Conservation (phyloP, 2,797 vertebrate genomes). For the Vespertilio murinus region DNA sequence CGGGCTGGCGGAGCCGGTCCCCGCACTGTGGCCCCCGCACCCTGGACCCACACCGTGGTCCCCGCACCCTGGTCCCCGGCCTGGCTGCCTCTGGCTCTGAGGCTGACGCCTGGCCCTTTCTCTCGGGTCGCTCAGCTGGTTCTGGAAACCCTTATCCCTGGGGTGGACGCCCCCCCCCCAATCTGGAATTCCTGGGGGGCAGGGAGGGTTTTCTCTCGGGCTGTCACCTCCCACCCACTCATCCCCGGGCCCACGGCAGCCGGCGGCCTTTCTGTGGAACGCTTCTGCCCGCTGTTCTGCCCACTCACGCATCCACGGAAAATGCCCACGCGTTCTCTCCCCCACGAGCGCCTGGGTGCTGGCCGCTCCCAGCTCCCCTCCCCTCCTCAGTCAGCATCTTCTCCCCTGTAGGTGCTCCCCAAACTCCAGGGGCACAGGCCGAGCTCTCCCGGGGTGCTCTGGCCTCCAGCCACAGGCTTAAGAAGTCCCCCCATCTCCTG, state of each 20-base stretch:
- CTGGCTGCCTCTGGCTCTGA: not conserved
- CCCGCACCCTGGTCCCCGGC: not conserved
- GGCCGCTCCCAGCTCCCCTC: not conserved
- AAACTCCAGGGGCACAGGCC: too few relatives aligned
- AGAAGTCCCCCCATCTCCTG: not conserved
- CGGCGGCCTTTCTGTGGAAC: not conserved
- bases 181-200: not conserved
- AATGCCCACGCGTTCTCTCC: not conserved
- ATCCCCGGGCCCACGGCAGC: too few relatives aligned
- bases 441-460: not conserved
- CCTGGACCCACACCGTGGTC: too few relatives aligned
- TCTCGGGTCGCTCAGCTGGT: not conserved
- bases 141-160: not conserved
- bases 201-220: too few relatives aligned
- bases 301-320: accelerated
- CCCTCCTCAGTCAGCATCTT: not conserved
- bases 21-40: too few relatives aligned
- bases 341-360: not conserved
- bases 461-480: not conserved
- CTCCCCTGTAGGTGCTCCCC: not conserved
- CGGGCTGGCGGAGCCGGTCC: accelerated
- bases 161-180: not conserved
- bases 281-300: not conserved
- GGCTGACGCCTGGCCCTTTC: not conserved
- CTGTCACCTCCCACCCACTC: not conserved